These are phyloP conservation scores for Eupsilia transversa DNA, from an alignment of 2,888 invertebrate species.

Conservation along the genomic window DNA sequence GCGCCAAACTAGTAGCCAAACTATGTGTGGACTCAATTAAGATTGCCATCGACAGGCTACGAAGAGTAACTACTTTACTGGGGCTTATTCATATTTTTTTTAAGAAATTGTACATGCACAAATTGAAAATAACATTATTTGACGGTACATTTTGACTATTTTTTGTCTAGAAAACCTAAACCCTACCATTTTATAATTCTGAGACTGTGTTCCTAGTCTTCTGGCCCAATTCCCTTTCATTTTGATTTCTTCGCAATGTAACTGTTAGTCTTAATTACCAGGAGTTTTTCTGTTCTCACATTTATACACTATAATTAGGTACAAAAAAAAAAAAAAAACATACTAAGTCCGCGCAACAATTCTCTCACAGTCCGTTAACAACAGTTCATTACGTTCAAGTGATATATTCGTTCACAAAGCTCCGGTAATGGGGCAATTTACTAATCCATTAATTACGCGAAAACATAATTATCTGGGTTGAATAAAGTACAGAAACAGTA, in stretches of 20 bases:
- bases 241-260: constrained; percentile 33
- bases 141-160: not conserved
- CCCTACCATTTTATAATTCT: not conserved
- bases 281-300: constrained; percentile 20
- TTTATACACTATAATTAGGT: constrained; percentile 44
- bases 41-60: not conserved
- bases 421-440: constrained; percentile 53
- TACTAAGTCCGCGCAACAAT: constrained; percentile 43
- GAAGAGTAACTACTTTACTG: not conserved
- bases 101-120: not conserved
- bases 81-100: not conserved
- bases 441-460: constrained; percentile 52
- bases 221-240: not conserved
- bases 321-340: too few relatives aligned
- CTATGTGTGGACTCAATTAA: not conserved
- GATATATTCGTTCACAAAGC: constrained; percentile 53
- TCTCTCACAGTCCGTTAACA: constrained; percentile 53
- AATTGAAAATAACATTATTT: not conserved
- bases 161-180: not conserved
- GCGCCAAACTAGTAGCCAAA: too few relatives aligned
- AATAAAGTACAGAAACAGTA: constrained; percentile 28
- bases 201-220: not conserved
- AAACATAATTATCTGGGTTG: constrained; percentile 34
- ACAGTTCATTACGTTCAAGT: constrained; percentile 54
- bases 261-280: constrained; percentile 19